phyloP scores from a whole-genome alignment of 2,113 vertebrate genomes.

The Mormoops blainvillei region DNA sequence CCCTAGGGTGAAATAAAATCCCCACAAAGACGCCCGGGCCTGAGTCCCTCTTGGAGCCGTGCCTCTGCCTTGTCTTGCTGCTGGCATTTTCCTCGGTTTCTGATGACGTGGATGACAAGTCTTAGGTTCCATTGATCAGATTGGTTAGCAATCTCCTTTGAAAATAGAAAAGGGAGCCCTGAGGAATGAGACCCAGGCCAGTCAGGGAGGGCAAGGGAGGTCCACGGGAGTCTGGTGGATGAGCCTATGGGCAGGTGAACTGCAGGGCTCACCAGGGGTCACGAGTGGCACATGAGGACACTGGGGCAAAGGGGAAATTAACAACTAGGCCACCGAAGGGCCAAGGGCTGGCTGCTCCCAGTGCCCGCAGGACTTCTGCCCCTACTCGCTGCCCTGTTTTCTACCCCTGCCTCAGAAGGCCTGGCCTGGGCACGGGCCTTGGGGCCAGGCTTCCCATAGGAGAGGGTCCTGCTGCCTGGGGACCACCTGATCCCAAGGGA shows the following conservation, averaged over 20 bases:
- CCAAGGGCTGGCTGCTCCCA: background rate
- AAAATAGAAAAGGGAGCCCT: background rate
- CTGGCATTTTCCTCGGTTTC: background rate
- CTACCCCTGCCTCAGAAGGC: background rate
- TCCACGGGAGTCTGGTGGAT: background rate
- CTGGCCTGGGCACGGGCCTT: too few relatives aligned
- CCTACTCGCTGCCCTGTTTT: background rate
- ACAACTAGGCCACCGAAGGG: background rate
- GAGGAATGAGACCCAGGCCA: background rate
- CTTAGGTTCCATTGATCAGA: background rate
- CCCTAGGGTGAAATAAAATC: background rate
- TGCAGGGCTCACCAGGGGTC: too few relatives aligned
- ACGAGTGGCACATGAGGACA: rapidly evolving
- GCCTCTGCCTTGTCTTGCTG: background rate
- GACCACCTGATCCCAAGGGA: background rate
- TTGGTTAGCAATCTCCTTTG: background rate
- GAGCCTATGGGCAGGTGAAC: background rate
- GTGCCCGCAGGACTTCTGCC: background rate
- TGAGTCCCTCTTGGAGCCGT: background rate
- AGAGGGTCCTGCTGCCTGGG: background rate
- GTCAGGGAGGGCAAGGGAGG: background rate
- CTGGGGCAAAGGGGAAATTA: background rate
- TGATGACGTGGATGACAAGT: background rate
- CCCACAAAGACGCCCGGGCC: rapidly evolving
- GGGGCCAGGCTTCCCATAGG: background rate